Conservation (phyloP, 2,888 invertebrate genomes). For the Hyalella azteca region DNA sequence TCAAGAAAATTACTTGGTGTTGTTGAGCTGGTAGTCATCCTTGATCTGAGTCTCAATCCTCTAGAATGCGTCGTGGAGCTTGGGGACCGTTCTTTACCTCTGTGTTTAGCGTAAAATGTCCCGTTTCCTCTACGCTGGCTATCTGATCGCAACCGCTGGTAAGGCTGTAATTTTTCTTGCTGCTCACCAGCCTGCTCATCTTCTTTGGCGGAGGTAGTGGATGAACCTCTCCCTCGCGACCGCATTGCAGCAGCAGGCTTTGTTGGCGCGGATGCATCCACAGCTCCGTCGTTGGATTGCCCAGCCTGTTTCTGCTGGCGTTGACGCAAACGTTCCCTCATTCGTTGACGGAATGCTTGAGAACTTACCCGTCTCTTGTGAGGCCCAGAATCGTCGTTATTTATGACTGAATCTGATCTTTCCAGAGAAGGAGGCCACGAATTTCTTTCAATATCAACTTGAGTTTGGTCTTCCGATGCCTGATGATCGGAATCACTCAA, state of each 20-base stretch:
- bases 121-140: background rate
- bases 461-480: background rate
- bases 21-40: background rate
- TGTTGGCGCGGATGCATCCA: background rate
- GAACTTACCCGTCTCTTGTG: background rate
- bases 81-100: background rate
- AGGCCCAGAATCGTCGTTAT: background rate
- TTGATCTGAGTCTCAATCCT: slow-evolving; percentile 4
- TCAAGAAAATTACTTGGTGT: background rate
- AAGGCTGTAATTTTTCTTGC: background rate
- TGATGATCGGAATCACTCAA: background rate
- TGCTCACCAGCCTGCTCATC: background rate
- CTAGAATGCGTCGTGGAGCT: background rate
- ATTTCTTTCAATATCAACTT: background rate
- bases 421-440: background rate
- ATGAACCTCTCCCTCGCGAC: background rate
- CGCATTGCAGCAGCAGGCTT: background rate
- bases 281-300: background rate
- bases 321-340: slow-evolving; percentile 6
- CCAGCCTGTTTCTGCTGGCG: background rate
- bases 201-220: background rate
- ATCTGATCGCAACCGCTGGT: background rate
- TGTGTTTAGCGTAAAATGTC: background rate
- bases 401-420: background rate
- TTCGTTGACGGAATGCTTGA: background rate